Base-by-base conservation (phyloP, 2,113 vertebrate genomes). In the Apus apus region DNA sequence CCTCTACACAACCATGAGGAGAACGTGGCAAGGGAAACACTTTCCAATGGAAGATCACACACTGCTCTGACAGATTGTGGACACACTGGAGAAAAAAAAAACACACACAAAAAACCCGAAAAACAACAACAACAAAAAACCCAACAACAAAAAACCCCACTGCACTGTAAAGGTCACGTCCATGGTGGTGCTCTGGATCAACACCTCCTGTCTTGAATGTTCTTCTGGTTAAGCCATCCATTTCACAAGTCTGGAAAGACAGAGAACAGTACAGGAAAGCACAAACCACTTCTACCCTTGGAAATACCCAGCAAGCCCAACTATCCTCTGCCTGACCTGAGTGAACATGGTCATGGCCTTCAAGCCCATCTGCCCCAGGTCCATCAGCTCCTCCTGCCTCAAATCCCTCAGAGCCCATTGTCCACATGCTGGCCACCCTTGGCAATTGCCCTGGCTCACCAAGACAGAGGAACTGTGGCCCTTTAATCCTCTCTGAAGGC, bases 401-500 rank as follows among this genome's bases (percentile, higher is more conserved):
- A 1, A 3, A 13, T 5, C 18, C 82, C 8, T 15, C 4, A 0
- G 16, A 38, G 12, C 21, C 54, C 15, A 4, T 1, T 6, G 36
- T 26, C 45, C 66, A 1, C 0, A 0, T 11, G n/a, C 43, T 26
- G 57, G 18, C 8, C 38, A 36, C 34, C 13, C 65, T 7, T 2
- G 8, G 26, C 30, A 11, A 21, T 13, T 4, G n/a, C 71, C 36
- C 73, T 0, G 2, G 53, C 11, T 43, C 6, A 30, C 23, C 45
- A 11, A 7, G 51, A 15, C 30, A 0, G 2, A 51, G 48, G 5
- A 56, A 13, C 71, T 30, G 30, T 3, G 34, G 23, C 16, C 9
- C 22, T 78, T 27, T 57, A 53, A 58, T 48, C 30, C 77, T 53
- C 45, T 43, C n/a, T 0, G 2, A 29, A 43, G 67, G 74, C 70